These are phyloP conservation scores for Drosophila mayaguana DNA, from an alignment of 2,888 invertebrate genomes.

Conservation along the genomic window DNA sequence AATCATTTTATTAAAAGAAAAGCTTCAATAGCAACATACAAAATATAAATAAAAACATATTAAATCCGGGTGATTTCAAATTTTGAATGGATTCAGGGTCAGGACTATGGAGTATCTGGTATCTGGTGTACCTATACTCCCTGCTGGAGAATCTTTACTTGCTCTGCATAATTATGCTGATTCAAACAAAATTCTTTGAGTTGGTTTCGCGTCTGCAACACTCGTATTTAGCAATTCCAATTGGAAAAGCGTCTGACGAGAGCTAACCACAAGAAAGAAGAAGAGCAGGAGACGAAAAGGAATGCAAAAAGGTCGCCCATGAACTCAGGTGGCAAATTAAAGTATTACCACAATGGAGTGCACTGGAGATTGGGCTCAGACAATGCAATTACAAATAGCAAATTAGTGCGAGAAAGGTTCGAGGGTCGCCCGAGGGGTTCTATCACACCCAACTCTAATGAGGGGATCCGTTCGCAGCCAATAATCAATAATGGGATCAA, in stretches of 20 bases:
- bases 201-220: conserved; percentile 76
- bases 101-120: not conserved
- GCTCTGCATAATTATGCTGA: conserved; percentile 39
- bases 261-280: conserved; percentile 10
- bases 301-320: conserved; percentile 44
- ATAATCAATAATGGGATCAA: conserved; percentile 70
- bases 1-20: no score
- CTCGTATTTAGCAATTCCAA: conserved; percentile 60
- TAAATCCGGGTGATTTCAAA: no score
- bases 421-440: conserved; percentile 10
- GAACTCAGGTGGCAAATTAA: conserved; percentile 79
- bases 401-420: conserved; percentile 43
- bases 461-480: conserved; percentile 53
- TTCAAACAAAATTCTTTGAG: conserved; percentile 68
- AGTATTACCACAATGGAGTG: conserved; percentile 71
- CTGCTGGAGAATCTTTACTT: not conserved
- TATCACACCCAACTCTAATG: conserved; percentile 40
- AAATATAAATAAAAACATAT: no score
- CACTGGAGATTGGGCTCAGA: conserved; percentile 48
- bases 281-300: not conserved
- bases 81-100: no score
- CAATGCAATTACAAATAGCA: conserved; percentile 75
- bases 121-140: no score
- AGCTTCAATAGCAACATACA: no score
- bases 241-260: conserved; percentile 41